Evolutionary conservation across 2,797 vertebrate species (phyloP), one percentile per base, ranked within the genome.

Genomic region (Merluccius polli): DNA sequence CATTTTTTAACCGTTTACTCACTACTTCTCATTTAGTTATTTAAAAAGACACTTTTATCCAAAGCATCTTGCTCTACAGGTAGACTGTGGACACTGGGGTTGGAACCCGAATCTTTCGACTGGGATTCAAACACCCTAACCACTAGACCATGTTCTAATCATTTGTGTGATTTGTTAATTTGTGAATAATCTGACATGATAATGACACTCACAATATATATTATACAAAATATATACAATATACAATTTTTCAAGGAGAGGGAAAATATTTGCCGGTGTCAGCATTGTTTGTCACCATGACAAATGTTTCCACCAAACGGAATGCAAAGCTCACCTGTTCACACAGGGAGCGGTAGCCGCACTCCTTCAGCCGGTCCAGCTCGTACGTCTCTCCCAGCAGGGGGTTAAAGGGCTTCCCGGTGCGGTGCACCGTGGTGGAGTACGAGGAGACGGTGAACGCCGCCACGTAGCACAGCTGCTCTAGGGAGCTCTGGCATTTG

Each of bases 381-480:
- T 99, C 97, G 0, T 96, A 99, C 0, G 97, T 99, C 86, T 98
- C 97, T 35, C 97, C 97, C 70, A 99, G 93, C 82, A 99, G 93
- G 0, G 97, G 96, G 86, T 99, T 98, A 92, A 99, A 99, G 81
- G 97, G 97, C 87, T 99, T 98, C 88, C 96, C 97, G 74, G 95
- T 97, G 75, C 97, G 97, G 88, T 95, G 95, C 86, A 98, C 96
- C 0, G 97, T 98, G 81, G 97, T 98, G 81, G 97, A 99, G 85
- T 98, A 98, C 77, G 97, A 98, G 0, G 97, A 99, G 36, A 98
- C 95, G 0, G 97, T 97, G 90, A 98, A 99, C 69, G 97, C 97
- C 0, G 97, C 97, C 79, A 99, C 96, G 0, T 97, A 96, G 82
- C 97, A 99, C 82, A 99, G 93, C 90, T 98, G 97, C 89, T 98